Percentiles rank a stretch among this genome's conserved stretches.
phyloP scores from a whole-genome alignment of 1,140 invertebrate genomes.

The Metaphire vulgaris region DNA sequence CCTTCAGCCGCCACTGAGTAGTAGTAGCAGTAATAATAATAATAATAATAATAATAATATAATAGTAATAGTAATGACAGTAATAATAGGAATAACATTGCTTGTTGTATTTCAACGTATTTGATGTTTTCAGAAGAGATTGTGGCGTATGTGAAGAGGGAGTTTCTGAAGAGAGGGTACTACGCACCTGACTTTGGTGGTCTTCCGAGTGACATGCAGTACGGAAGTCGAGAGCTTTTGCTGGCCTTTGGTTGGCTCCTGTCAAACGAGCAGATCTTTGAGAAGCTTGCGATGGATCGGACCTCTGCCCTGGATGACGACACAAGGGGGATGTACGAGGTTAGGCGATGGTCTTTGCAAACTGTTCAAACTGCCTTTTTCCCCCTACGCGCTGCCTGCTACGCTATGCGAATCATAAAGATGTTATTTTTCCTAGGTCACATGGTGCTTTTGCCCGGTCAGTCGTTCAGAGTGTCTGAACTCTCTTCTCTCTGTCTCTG shows the following conservation, averaged over 20 bases:
- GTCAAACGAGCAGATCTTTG: conserved; percentile 36
- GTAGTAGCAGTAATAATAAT: neutral
- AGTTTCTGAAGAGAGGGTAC: conserved; percentile 37
- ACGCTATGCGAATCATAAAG: too few species aligned
- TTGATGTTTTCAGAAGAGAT: conserved; percentile 28
- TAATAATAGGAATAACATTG: neutral
- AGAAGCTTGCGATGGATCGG: conserved; percentile 37
- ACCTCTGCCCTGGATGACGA: conserved; percentile 36
- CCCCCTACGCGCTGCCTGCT: too few species aligned
- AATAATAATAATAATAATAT: neutral
- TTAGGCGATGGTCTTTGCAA: neutral
- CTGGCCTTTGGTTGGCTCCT: conserved; percentile 42
- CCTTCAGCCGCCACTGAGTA: neutral
- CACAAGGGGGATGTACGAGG: conserved; percentile 15
- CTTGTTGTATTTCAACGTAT: neutral
- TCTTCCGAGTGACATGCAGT: conserved; percentile 36
- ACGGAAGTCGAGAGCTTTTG: conserved; percentile 40
- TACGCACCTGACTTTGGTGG: conserved; percentile 33
- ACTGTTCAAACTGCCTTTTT: conserved; percentile 3
- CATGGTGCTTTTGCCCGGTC: too few species aligned
- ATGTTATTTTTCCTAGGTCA: too few species aligned
- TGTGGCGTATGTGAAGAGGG: conserved; percentile 39
- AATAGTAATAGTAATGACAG: neutral
- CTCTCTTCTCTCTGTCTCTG: too few species aligned
- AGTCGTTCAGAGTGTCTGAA: too few species aligned